Evolutionary conservation across 2,797 vertebrate genomes (phyloP), one percentile per base, ranked within the genome.

Genomic region (Epinephelus awoara): DNA sequence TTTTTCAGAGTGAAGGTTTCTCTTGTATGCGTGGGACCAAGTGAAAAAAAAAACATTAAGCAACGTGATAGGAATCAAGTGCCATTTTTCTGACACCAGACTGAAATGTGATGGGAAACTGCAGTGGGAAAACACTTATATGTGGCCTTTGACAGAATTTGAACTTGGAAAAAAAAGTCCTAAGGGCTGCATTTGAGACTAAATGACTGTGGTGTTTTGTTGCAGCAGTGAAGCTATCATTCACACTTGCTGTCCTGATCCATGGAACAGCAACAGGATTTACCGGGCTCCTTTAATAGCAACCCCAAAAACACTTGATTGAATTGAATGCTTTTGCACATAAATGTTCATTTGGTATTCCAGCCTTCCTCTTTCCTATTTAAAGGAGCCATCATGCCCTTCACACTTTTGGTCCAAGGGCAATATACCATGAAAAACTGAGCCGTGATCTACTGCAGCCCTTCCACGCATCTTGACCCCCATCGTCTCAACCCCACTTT

Each of bases 381-480:
- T 38, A 57, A 74, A 70, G 25, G 40, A 77, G 62, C 42, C 58
- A 9, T 44, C 18, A 7, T 42, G 85, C 89, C 55, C 86, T 94
- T 94, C 81, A 89, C 79, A 78, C 78, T 62, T 59, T 69, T 68
- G 46, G 74, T 87, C 85, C 82, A 92, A 92, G 78, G 72, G 67
- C 85, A 90, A 84, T 55, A 75, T 25, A 84, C 46, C 46, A 52
- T 67, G 70, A 85, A 87, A 84, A n/a, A 67, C 55, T 17, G 40
- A 89, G 58, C 46, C 54, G 65, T 80, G 75, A 87, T 86, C 81
- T 79, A 66, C 12, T 6, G 69, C 80, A 64, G 59, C 52, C 51
- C 40, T 75, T 89, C 67, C 64, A 64, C n/a, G 52, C 77, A 86
- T 89, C 69, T 80, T 91, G 79, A 86, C 91, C 88, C 83, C 79